A percentile compares a stretch with the other conserved stretches of the same genome.
Evolutionary conservation across 2,797 vertebrate genomes (phyloP).

Genomic region (Coilia nasus): DNA sequence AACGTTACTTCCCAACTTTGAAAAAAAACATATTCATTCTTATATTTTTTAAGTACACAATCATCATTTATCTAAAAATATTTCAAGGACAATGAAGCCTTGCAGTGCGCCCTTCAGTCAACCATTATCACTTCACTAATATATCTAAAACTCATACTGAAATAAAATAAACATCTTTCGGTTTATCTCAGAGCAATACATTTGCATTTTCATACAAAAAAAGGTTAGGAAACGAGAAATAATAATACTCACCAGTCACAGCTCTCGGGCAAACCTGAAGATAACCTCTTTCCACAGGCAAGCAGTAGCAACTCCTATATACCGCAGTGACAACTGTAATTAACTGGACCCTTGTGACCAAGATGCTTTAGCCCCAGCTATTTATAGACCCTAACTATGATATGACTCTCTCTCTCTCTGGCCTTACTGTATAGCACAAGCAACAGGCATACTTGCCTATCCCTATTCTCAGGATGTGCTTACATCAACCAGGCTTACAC

Average conservation of each 20-base stretch:
- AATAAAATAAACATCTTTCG: not conserved
- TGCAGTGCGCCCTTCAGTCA: not conserved
- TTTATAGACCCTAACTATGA: constrained; percentile 42
- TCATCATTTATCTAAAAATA: not conserved
- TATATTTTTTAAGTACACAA: not conserved
- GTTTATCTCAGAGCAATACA: not conserved
- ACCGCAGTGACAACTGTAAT: constrained; percentile 51
- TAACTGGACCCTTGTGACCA: constrained; percentile 50
- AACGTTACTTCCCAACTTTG: not conserved
- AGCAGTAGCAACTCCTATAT: constrained; percentile 43
- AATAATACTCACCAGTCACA: constrained; percentile 40
- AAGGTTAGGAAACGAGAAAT: not conserved
- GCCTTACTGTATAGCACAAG: not conserved
- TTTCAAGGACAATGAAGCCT: not conserved
- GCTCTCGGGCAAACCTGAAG: constrained; percentile 36
- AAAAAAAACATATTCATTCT: not conserved
- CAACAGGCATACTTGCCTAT: constrained; percentile 29
- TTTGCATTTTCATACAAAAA: not conserved
- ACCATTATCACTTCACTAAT: not conserved
- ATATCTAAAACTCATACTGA: not conserved
- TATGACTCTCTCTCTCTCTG: not conserved
- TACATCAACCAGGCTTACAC: not conserved
- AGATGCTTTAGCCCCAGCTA: constrained; percentile 36
- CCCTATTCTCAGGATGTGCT: not conserved
- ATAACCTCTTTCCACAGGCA: constrained; percentile 32